Conservation (phyloP, 2,113 vertebrate species). For the Pachypanchax playfairii region DNA sequence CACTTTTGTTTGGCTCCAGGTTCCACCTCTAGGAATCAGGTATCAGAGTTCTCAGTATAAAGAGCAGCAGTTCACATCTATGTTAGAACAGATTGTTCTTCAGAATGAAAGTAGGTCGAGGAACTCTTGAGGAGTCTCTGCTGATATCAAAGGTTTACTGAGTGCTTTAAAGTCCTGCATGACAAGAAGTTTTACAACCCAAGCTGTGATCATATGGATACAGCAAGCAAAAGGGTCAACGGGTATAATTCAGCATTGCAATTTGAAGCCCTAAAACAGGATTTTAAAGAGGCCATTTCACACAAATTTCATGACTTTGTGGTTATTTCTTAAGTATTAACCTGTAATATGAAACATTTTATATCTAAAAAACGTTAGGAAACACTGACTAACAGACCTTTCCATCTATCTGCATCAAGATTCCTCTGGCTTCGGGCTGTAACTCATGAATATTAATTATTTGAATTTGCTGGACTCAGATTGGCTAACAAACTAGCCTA, state of each 20-base stretch:
- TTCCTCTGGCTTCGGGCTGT: too few species aligned
- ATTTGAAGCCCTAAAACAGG: not conserved
- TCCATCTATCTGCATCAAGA: too few species aligned
- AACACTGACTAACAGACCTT: too few species aligned
- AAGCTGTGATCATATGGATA: not conserved
- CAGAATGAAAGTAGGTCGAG: conserved; percentile 53
- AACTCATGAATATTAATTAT: too few species aligned
- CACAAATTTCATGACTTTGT: too few species aligned
- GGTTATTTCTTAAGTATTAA: too few species aligned
- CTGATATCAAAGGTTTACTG: conserved; percentile 23
- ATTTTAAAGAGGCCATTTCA: too few species aligned
- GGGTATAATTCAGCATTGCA: not conserved
- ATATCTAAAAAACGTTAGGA: too few species aligned
- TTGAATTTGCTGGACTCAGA: too few species aligned
- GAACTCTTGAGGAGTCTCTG: conserved; percentile 12
- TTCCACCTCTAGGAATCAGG: conserved; percentile 9
- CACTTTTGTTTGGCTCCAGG: too few species aligned
- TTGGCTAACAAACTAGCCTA: too few species aligned
- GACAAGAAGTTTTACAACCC: not conserved
- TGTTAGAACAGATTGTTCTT: conserved; percentile 12
- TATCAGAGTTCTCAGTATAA: conserved; percentile 11
- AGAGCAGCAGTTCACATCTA: conserved; percentile 3
- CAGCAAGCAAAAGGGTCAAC: not conserved
- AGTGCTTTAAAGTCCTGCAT: not conserved
- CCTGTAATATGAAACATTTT: too few species aligned